Evolutionary conservation across 2,888 invertebrate species (phyloP).

Genomic region (Cantharis lateralis): DNA sequence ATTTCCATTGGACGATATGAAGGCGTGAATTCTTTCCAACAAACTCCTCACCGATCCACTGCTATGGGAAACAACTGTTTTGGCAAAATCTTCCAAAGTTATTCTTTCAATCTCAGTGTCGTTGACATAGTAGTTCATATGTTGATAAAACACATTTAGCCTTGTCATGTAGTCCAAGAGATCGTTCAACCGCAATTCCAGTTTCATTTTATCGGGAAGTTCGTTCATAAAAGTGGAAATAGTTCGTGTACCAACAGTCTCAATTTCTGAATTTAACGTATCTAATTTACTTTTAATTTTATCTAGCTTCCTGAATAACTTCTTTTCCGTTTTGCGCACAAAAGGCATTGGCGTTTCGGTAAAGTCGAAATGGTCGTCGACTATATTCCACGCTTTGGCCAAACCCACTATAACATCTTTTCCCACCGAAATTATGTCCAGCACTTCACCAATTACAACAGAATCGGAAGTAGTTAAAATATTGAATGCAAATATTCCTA

Average conservation of each 20-base stretch:
- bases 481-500: neutral
- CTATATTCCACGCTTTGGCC: constrained; percentile 67
- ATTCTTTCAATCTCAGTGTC: constrained; percentile 41
- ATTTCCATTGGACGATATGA: constrained; percentile 62
- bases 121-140: constrained; percentile 64
- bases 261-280: constrained; percentile 43
- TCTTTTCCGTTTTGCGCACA: constrained; percentile 64
- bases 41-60: constrained; percentile 67
- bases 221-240: constrained; percentile 43
- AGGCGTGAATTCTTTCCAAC: constrained; percentile 68
- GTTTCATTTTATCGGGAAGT: constrained; percentile 56
- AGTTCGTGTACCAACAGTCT: constrained; percentile 34
- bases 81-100: constrained; percentile 74
- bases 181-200: constrained; percentile 66
- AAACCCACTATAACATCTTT: constrained; percentile 67
- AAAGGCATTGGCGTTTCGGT: constrained; percentile 64
- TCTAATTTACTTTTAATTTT: constrained; percentile 54
- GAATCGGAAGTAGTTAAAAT: neutral
- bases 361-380: constrained; percentile 61
- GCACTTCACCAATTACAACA: constrained; percentile 44
- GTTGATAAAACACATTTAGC: constrained; percentile 63
- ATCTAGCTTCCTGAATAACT: constrained; percentile 61
- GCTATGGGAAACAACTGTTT: constrained; percentile 70
- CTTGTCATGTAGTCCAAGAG: constrained; percentile 64
- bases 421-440: constrained; percentile 63